Evolutionary conservation across 2,888 invertebrate species (phyloP).

Genomic region (Anticlea derivata): DNA sequence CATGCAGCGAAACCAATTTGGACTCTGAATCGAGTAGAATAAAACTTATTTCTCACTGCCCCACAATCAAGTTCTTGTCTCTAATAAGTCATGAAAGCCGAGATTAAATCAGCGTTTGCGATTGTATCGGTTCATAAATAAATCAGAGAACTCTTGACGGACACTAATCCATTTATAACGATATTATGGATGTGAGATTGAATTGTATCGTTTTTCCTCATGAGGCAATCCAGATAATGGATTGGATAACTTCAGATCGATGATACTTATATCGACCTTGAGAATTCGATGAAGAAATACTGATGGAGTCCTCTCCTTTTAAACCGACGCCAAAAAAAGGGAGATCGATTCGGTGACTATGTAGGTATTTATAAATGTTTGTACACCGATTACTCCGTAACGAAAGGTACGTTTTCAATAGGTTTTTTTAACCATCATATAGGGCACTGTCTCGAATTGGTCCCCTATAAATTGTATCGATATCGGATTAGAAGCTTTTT

Average conservation of each 20-base stretch:
- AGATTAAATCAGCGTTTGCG: slow-evolving; percentile 10
- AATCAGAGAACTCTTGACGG: slow-evolving; percentile 30
- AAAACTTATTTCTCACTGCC: not conserved
- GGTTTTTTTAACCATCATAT: no score
- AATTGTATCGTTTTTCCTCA: slow-evolving; percentile 32
- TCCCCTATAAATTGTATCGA: no score
- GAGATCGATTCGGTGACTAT: no score
- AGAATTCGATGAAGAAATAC: not conserved
- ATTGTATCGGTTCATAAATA: slow-evolving; percentile 27
- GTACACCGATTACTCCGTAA: no score
- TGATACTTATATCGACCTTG: slow-evolving; percentile 2
- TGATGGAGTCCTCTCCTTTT: not conserved
- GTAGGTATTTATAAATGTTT: no score
- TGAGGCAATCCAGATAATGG: slow-evolving; percentile 25
- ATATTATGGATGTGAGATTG: slow-evolving; percentile 24
- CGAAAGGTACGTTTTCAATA: no score
- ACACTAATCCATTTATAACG: slow-evolving; percentile 36
- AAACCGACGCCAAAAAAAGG: no score
- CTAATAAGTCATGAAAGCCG: not conserved
- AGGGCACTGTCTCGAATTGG: no score
- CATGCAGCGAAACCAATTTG: no score
- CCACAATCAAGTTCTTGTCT: not conserved
- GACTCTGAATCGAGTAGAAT: not conserved
- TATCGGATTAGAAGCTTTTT: no score
- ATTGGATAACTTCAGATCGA: slow-evolving; percentile 17